These are phyloP conservation scores for Diglossa cyanea DNA, from an alignment of 2,797 vertebrate species.

Conservation along the genomic window DNA sequence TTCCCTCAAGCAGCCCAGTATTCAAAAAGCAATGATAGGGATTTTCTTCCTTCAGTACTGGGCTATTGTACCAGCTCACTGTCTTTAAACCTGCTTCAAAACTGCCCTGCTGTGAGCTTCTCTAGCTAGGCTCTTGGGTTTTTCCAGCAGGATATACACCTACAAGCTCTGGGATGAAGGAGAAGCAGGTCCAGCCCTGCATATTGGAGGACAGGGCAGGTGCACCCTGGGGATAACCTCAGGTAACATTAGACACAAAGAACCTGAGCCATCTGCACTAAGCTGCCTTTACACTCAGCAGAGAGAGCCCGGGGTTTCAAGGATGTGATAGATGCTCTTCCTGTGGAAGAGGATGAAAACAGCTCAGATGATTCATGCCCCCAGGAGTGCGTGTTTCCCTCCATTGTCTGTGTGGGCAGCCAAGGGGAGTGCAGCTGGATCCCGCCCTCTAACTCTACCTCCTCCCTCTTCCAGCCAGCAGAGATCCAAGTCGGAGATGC, in stretches of 20 bases:
- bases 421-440: fast-evolving
- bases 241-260: neutral
- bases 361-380: neutral
- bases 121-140: neutral
- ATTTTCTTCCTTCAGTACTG: neutral
- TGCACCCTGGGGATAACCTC: neutral
- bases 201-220: neutral
- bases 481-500: conserved; percentile 88
- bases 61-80: neutral
- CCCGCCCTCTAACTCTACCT: neutral
- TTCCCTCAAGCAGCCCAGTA: neutral
- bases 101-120: neutral
- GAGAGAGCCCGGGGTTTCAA: neutral
- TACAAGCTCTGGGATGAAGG: neutral
- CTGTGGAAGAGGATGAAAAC: neutral
- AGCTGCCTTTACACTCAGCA: neutral
- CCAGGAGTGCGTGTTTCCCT: neutral
- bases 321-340: neutral
- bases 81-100: neutral
- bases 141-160: neutral
- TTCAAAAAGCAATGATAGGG: neutral
- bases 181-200: neutral
- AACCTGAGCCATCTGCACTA: neutral
- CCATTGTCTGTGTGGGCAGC: neutral
- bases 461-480: conserved; percentile 78